Percentiles rank a stretch among this genome's conserved stretches.
Evolutionary conservation across 1,140 invertebrate species (phyloP).

Genomic region (Halesus radiatus): DNA sequence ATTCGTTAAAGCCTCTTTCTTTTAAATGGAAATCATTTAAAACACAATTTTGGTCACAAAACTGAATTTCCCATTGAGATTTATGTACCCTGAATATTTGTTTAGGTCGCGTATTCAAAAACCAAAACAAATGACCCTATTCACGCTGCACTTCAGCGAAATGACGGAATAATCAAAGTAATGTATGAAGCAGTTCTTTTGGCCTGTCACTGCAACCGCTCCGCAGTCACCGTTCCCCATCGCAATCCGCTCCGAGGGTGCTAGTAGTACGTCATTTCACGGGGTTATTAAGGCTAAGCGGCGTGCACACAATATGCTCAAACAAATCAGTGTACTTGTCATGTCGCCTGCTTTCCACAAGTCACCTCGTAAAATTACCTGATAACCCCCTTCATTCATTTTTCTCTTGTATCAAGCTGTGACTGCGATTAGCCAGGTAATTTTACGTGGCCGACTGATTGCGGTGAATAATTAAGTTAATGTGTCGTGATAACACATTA

Average conservation of each 20-base stretch:
- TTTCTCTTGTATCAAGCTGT: neutral
- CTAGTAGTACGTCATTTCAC: neutral
- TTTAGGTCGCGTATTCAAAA: too few species aligned
- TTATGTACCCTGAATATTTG: too few species aligned
- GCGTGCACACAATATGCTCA: constrained; percentile 17
- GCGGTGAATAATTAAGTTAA: constrained; percentile 47
- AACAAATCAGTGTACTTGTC: constrained; percentile 34
- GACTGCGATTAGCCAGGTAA: constrained; percentile 1
- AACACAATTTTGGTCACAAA: too few species aligned
- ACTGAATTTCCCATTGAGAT: too few species aligned
- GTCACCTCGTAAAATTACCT: neutral
- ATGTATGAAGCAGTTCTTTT: constrained; percentile 7
- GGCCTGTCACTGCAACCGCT: neutral
- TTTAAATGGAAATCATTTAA: too few species aligned
- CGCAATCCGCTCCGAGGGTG: neutral
- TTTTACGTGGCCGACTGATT: constrained; percentile 44
- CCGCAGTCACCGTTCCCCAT: neutral
- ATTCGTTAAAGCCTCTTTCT: too few species aligned
- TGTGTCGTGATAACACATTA: constrained; percentile 50
- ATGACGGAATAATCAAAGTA: constrained; percentile 24
- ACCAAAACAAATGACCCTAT: neutral
- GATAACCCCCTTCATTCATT: constrained; percentile 15
- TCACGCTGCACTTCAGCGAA: constrained; percentile 1
- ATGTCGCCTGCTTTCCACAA: constrained; percentile 10
- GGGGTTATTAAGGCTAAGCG: neutral